Conservation (phyloP, 2,888 invertebrate species). For the Balanococcus diminutus region DNA sequence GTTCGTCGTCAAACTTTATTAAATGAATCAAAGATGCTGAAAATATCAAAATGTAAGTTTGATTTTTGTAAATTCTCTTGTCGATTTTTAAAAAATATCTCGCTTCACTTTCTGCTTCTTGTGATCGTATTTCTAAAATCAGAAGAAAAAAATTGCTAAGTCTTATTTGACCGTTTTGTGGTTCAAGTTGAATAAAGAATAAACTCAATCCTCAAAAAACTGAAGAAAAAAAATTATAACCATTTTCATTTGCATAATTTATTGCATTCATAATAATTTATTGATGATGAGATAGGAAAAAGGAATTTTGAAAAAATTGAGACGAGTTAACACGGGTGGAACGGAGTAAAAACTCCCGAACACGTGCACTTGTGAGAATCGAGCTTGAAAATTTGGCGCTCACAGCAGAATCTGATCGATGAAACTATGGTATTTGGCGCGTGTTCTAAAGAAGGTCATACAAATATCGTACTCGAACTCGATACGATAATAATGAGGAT, state of each 20-base stretch:
- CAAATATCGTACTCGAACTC: neutral
- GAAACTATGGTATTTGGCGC: neutral
- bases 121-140: too few species aligned
- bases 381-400: neutral
- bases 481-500: neutral
- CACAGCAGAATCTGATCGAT: neutral
- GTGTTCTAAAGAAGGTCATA: neutral
- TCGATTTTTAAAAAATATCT: too few species aligned
- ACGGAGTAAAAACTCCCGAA: neutral
- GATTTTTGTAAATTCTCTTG: too few species aligned
- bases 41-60: neutral
- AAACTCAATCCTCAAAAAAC: too few species aligned
- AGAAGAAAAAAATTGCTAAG: too few species aligned
- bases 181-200: too few species aligned
- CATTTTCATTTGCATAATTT: too few species aligned
- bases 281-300: too few species aligned
- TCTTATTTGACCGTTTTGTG: too few species aligned
- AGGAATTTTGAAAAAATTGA: too few species aligned
- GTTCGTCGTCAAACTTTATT: neutral
- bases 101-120: too few species aligned
- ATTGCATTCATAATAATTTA: too few species aligned
- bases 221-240: neutral
- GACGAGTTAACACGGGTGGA: neutral
- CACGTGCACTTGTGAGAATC: neutral
- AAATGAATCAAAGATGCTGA: neutral